phyloP scores from a whole-genome alignment of 2,797 vertebrate genomes.

The Vultur gryphus region DNA sequence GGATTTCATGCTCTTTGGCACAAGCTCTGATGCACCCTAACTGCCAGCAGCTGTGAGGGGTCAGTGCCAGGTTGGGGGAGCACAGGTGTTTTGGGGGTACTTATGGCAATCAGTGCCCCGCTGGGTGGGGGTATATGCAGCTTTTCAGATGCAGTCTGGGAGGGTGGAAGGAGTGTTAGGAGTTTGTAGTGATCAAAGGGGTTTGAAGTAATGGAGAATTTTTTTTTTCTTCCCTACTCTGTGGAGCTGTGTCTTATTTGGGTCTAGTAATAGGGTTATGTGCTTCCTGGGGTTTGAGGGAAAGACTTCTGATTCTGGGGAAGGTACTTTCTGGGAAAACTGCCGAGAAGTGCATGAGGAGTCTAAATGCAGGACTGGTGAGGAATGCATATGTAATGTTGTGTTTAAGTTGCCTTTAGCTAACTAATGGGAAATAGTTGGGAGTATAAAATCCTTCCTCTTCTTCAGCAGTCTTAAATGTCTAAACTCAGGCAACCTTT shows the following conservation, averaged over 20 bases:
- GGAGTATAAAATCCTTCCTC: fast-evolving
- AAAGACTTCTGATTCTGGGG: fast-evolving
- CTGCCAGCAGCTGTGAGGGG: not conserved
- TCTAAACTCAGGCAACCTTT: fast-evolving
- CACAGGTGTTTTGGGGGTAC: too few relatives aligned
- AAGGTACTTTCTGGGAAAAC: not conserved
- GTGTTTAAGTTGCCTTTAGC: not conserved
- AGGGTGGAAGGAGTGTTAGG: fast-evolving
- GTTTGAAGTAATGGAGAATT: fast-evolving
- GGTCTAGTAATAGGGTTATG: fast-evolving
- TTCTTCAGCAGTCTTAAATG: not conserved
- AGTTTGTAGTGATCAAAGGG: not conserved
- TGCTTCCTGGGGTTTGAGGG: too few relatives aligned
- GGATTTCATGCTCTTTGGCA: not conserved
- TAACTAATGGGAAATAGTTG: not conserved
- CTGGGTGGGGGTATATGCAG: fast-evolving
- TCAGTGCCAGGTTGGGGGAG: not conserved
- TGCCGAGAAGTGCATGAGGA: fast-evolving
- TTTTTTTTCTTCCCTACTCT: fast-evolving
- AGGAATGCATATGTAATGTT: fast-evolving
- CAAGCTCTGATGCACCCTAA: too few relatives aligned
- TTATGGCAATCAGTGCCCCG: fast-evolving
- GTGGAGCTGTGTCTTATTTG: fast-evolving
- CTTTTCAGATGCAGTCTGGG: not conserved
- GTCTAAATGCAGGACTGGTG: fast-evolving